phyloP scores from a whole-genome alignment of 1,140 invertebrate genomes.

The Caenorhabditis tropicalis region DNA sequence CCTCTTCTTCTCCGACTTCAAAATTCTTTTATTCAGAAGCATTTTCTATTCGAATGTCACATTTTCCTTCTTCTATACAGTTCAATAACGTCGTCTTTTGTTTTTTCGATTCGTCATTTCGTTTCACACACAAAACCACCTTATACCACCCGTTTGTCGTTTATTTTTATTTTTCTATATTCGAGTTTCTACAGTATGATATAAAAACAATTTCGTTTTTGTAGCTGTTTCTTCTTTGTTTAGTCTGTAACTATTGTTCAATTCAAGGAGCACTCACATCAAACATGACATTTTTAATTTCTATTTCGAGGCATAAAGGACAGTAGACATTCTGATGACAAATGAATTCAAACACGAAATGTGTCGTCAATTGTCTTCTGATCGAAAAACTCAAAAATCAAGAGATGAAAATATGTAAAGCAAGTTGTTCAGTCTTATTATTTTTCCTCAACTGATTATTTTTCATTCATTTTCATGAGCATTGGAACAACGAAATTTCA shows the following conservation, averaged over 20 bases:
- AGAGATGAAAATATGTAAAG: not conserved
- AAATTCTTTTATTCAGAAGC: not conserved
- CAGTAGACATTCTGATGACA: too few species aligned
- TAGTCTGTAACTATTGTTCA: not conserved
- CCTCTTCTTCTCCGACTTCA: not conserved
- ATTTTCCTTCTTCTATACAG: not conserved
- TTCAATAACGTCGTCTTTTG: not conserved
- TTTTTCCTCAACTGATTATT: not conserved
- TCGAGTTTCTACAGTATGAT: constrained; percentile 6
- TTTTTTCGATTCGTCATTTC: constrained; percentile 32
- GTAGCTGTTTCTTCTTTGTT: not conserved
- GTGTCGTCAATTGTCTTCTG: too few species aligned
- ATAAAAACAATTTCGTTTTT: not conserved
- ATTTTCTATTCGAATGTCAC: not conserved
- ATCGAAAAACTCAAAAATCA: not conserved
- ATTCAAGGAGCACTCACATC: too few species aligned
- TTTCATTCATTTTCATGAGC: not conserved
- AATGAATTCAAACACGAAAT: too few species aligned
- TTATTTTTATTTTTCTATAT: not conserved
- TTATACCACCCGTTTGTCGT: constrained; percentile 14
- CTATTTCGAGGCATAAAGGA: too few species aligned
- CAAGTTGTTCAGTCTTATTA: not conserved
- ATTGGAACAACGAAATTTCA: not conserved
- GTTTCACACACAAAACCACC: constrained; percentile 11
- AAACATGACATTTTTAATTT: too few species aligned